Evolutionary conservation across 1,140 invertebrate genomes (phyloP).

Genomic region (Heliconius nattereri): DNA sequence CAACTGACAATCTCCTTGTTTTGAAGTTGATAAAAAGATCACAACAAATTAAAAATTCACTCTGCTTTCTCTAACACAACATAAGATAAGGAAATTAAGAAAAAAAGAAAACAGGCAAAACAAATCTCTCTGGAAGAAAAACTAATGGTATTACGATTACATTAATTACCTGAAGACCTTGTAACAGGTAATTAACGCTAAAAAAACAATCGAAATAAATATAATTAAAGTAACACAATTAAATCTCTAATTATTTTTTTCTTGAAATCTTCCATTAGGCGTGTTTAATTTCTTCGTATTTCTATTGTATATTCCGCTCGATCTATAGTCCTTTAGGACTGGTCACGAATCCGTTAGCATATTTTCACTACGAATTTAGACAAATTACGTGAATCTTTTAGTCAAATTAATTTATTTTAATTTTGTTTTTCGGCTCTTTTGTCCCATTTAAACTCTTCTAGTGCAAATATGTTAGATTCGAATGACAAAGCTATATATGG

Average conservation of each 20-base stretch:
- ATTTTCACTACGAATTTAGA: conserved; percentile 41
- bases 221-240: conserved; percentile 38
- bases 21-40: too few species aligned
- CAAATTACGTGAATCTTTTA: conserved; percentile 36
- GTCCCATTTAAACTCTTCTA: neutral
- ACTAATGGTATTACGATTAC: too few species aligned
- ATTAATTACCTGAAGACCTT: neutral
- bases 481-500: too few species aligned
- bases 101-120: too few species aligned
- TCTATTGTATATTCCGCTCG: conserved; percentile 29
- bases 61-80: too few species aligned
- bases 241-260: conserved; percentile 36
- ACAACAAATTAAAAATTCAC: too few species aligned
- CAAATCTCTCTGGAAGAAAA: too few species aligned
- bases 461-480: too few species aligned
- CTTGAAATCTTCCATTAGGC: conserved; percentile 40
- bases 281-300: conserved; percentile 40
- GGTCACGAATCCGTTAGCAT: conserved; percentile 41
- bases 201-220: conserved; percentile 23
- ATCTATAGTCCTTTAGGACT: conserved; percentile 28
- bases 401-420: conserved; percentile 17
- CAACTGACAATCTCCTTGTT: too few species aligned
- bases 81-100: neutral
- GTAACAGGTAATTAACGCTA: conserved; percentile 19
- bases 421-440: conserved; percentile 8